Conservation (phyloP, 2,113 vertebrate genomes). For the Eulemur macaco region DNA sequence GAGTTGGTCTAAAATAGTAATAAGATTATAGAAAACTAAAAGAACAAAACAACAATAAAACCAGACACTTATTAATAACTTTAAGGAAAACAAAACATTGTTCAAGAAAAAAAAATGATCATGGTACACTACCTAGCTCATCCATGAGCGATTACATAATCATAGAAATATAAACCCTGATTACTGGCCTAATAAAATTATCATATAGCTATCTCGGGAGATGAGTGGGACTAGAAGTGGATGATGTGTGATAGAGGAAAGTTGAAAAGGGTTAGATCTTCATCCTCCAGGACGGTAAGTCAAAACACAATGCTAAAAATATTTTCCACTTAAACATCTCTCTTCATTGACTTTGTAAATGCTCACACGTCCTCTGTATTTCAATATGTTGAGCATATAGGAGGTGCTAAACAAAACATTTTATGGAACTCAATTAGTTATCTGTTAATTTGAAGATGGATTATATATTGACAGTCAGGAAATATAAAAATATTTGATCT, state of each 20-base stretch:
- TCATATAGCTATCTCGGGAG: neutral
- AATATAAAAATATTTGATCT: neutral
- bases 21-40: neutral
- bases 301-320: neutral
- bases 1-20: neutral
- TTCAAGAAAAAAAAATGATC: neutral
- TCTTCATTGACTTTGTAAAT: neutral
- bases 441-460: neutral
- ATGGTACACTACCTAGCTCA: neutral
- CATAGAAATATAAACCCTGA: constrained; percentile 16
- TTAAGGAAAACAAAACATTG: neutral
- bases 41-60: constrained; percentile 5
- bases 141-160: neutral
- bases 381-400: neutral
- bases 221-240: neutral
- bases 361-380: neutral
- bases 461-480: neutral
- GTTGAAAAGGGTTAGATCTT: neutral
- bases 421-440: neutral
- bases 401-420: neutral
- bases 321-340: neutral
- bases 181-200: neutral
- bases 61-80: neutral
- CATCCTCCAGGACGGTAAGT: neutral
- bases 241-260: neutral